A percentile compares a stretch with the other conserved stretches of the same genome.
These are phyloP conservation scores for Malurus elegans DNA, from an alignment of 2,113 vertebrate species.

Conservation along the genomic window DNA sequence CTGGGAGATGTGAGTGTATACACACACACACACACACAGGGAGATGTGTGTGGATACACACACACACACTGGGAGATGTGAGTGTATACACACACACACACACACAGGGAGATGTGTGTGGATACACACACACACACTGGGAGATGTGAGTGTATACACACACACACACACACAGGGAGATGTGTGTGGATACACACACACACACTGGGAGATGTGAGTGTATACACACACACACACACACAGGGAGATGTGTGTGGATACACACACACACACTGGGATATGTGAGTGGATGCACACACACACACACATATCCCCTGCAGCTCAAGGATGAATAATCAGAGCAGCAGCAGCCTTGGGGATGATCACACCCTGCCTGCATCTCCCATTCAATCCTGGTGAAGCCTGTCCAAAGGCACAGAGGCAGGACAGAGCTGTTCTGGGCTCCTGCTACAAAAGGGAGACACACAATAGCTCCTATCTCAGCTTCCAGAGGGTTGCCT, in stretches of 20 bases:
- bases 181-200: no score
- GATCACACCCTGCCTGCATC: no score
- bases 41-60: rapidly evolving
- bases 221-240: no score
- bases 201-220: no score
- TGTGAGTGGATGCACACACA: neutral
- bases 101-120: no score
- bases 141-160: no score
- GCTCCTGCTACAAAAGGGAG: rapidly evolving
- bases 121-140: no score
- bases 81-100: no score
- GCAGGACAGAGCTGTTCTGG: neutral
- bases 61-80: no score
- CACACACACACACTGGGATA: rapidly evolving
- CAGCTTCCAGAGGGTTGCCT: neutral
- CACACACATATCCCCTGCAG: no score
- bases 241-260: neutral
- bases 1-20: no score
- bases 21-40: no score
- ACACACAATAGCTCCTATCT: neutral
- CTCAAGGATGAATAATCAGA: neutral
- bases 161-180: rapidly evolving
- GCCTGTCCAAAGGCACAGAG: neutral
- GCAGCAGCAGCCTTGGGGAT: neutral
- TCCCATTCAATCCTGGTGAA: rapidly evolving